Base-by-base conservation (phyloP, 2,113 vertebrate species). In the Rhinolophus ferrumequinum region DNA sequence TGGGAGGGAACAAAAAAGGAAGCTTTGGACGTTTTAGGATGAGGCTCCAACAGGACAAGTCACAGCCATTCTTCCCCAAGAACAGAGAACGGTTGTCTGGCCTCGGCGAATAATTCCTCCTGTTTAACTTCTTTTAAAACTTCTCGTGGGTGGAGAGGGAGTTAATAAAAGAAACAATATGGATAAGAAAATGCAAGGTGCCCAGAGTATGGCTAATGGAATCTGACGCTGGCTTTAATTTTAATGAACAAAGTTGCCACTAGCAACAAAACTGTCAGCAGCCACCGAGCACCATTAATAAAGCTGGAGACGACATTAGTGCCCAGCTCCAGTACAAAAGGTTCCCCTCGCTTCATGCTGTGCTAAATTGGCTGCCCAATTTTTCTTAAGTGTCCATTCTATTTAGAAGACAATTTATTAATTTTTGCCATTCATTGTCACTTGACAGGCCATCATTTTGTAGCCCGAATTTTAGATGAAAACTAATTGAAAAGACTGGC, bases 401-500 rank as follows among this genome's bases (percentile, higher is more conserved):
- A 99, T 99, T 99, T 98, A 98, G 97, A 99, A 99, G 98, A 99
- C 99, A 98, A 99, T 99, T 99, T 99, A 99, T 99, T 99, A 99
- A 99, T 99, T 99, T 99, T 98, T 98, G 98, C 98, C 99, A 99
- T 99, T 99, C 98, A 99, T 99, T 98, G 98, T 97, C 98, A 96
- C 97, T 98, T 99, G 99, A 99, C 99, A 99, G 99, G 99, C 98
- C 98, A 99, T 99, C 99, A 99, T 99, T 99, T 99, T 98, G 98
- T 98, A 97, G 98, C 98, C 98, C 0, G 98, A 98, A 99, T 98
- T 98, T 98, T 97, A 98, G 98, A 97, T 97, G 98, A 98, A 99
- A 99, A 99, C 99, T 99, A 99, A 99, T 99, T 99, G 99, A 99
- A 99, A 98, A 99, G 98, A 98, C 98, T 98, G 98, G 98, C 99